Percentiles rank a stretch among this genome's conserved stretches.
Conservation (phyloP, 2,113 vertebrate species). For the Leptobrachium leishanense region DNA sequence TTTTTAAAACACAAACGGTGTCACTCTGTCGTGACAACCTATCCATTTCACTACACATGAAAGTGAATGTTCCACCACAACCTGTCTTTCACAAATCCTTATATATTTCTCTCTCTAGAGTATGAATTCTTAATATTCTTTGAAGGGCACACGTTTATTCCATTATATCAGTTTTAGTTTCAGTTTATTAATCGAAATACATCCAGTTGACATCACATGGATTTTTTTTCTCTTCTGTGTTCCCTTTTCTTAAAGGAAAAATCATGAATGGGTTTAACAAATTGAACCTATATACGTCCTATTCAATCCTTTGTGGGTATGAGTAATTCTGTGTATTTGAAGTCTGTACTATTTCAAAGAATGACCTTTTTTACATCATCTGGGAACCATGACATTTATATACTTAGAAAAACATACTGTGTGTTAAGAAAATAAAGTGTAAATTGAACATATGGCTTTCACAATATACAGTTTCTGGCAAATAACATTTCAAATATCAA, state of each 20-base stretch:
- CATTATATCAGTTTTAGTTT: no score
- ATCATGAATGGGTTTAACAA: no score
- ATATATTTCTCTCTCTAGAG: no score
- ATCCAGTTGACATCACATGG: background rate
- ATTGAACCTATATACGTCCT: background rate
- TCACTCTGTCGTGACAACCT: no score
- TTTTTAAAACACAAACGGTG: no score
- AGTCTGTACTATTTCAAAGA: background rate
- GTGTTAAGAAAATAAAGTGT: background rate
- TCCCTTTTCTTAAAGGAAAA: background rate
- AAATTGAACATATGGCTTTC: background rate
- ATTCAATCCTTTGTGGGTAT: background rate
- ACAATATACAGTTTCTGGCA: background rate
- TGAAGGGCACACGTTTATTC: no score
- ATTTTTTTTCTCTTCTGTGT: background rate
- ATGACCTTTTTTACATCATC: background rate
- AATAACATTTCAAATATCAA: conserved; percentile 11
- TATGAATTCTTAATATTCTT: no score
- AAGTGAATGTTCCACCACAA: no score
- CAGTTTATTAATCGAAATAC: no score
- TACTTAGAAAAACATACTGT: background rate
- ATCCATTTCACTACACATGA: no score
- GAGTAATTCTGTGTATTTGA: background rate
- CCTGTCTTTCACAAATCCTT: no score
- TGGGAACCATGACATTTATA: background rate